Evolutionary conservation across 1,140 invertebrate species (phyloP).

Genomic region (Saccostrea glomerata): DNA sequence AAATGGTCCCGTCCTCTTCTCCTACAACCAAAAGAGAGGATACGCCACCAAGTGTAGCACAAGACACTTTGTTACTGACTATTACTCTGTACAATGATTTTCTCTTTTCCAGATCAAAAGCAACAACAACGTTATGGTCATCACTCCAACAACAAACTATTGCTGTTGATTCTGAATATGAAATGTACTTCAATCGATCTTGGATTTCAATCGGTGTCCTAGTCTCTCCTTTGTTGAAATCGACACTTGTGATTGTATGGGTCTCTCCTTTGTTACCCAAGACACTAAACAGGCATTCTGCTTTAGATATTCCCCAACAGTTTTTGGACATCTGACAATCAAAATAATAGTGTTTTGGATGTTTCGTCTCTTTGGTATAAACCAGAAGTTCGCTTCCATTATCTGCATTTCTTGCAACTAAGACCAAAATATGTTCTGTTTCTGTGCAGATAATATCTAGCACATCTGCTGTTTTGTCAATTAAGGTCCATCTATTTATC

Average conservation of each 20-base stretch:
- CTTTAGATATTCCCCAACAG: conserved; percentile 1
- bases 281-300: background rate
- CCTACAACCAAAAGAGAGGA: conserved; percentile 59
- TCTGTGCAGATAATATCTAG: conserved; percentile 45
- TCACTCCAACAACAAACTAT: conserved; percentile 31
- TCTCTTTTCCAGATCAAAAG: conserved; percentile 19
- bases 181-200: conserved; percentile 11
- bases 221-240: background rate
- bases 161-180: conserved; percentile 29
- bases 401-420: conserved; percentile 32
- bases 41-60: conserved; percentile 61
- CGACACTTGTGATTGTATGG: background rate
- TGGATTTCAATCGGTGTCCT: background rate
- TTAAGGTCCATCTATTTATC: conserved; percentile 39
- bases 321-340: background rate
- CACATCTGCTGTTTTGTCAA: conserved; percentile 41
- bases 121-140: conserved; percentile 24
- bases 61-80: conserved; percentile 42
- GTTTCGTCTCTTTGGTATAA: background rate
- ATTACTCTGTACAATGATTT: conserved; percentile 3
- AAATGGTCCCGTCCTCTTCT: conserved; percentile 57
- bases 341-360: background rate
- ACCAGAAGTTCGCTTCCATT: conserved; percentile 3
- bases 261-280: conserved; percentile 22
- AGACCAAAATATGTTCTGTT: background rate